Evolutionary conservation across 1,140 invertebrate genomes (phyloP).

Genomic region (Eurytemora carolleeae): DNA sequence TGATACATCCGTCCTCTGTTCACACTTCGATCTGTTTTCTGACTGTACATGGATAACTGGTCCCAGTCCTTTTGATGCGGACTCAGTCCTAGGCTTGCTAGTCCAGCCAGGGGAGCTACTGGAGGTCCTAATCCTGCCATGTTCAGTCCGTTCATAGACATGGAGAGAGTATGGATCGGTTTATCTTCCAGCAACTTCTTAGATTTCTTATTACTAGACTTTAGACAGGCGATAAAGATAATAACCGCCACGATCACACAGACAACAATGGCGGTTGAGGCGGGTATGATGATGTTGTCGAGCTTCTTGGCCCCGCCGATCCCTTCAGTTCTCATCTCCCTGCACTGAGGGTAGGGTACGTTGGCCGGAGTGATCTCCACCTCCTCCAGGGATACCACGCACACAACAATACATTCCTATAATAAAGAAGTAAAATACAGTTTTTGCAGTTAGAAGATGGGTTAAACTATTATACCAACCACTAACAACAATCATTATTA

Average conservation of each 20-base stretch:
- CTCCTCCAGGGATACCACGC: constrained; percentile 69
- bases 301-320: constrained; percentile 49
- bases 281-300: constrained; percentile 82
- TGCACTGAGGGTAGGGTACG: constrained; percentile 63
- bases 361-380: constrained; percentile 58
- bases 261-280: constrained; percentile 72
- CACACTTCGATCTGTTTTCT: constrained; percentile 41
- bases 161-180: constrained; percentile 19
- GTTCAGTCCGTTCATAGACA: constrained; percentile 17
- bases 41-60: constrained; percentile 73
- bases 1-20: constrained; percentile 53
- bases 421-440: constrained; percentile 19
- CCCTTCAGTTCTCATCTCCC: constrained; percentile 57
- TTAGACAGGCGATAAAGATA: constrained; percentile 61
- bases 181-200: constrained; percentile 19
- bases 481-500: too few relatives aligned
- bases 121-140: constrained; percentile 14
- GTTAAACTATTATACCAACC: too few relatives aligned
- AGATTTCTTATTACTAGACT: constrained; percentile 32
- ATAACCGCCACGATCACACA: constrained; percentile 63
- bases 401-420: constrained; percentile 75
- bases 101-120: constrained; percentile 54
- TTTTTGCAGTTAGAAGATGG: constrained; percentile 14
- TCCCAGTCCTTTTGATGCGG: constrained; percentile 50
- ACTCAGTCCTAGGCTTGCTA: constrained; percentile 14